A percentile compares a stretch with the other conserved stretches of the same genome.
Conservation (phyloP, 1,140 invertebrate genomes). For the Tetranychus cinnabarinus region DNA sequence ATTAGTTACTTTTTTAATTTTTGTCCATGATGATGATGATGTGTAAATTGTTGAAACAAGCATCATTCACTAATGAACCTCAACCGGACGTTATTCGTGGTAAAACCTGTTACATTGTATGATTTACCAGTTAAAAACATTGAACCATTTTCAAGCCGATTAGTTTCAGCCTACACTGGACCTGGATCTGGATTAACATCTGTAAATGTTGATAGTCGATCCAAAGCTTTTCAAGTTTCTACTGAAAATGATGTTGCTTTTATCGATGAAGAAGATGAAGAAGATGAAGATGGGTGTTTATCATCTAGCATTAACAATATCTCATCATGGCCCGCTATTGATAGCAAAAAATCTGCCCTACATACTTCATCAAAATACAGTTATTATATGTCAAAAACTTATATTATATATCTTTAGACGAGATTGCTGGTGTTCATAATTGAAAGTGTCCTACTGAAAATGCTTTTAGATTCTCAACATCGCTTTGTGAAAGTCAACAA, state of each 20-base stretch:
- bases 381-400: not conserved
- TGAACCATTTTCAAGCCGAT: constrained; percentile 21
- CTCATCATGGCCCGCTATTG: not conserved
- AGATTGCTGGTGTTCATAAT: constrained; percentile 36
- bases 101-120: constrained; percentile 18
- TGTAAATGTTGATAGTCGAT: constrained; percentile 29
- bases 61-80: constrained; percentile 2
- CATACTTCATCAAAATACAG: too few species aligned
- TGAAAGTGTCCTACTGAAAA: constrained; percentile 38
- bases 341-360: too few species aligned
- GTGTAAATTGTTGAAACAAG: too few species aligned
- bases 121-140: constrained; percentile 29
- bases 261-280: constrained; percentile 38
- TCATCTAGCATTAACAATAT: not conserved
- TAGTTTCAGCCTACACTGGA: constrained; percentile 43
- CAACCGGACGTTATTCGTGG: constrained; percentile 20
- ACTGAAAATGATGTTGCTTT: constrained; percentile 36
- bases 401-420: constrained; percentile 6
- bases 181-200: constrained; percentile 48
- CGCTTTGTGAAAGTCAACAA: constrained; percentile 48
- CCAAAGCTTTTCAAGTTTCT: constrained; percentile 20
- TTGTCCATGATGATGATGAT: too few species aligned
- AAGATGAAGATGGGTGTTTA: constrained; percentile 4
- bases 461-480: constrained; percentile 39
- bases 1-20: too few species aligned